Base-by-base conservation (phyloP, 1,140 invertebrate species). In the Brachionus asplanchnoidis region DNA sequence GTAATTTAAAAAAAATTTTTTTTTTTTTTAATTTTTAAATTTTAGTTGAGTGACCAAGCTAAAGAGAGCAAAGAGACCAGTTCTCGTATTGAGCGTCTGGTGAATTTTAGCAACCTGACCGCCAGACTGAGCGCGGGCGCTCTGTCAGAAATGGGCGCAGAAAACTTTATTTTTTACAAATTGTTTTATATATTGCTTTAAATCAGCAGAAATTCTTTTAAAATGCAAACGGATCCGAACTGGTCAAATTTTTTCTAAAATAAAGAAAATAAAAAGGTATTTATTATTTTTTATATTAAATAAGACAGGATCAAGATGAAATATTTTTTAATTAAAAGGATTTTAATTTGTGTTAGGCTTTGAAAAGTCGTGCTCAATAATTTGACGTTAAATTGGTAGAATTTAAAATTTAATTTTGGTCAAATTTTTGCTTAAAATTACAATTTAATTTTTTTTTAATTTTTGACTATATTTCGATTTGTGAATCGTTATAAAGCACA, bases 221-320 rank as follows among this genome's bases (percentile, higher is more conserved):
- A 95, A 87, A 99, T 99, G 97, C 97, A 99, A 91, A 99, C 97
- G 3, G 97, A 99, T 92, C 97, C 97, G 0, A 99, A 99, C 90
- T 99, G 97, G 97, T 95, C 97, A 0, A 99, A 99, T 88, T 99
- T n/a, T 89, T 94, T 99, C 83, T 98, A 97, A 87, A 95, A 97
- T 88, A 90, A 92, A 46, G 40, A 23, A 36, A 40, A n/a, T n/a
- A 84, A 73, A 73, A 73, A 73, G 68, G 68, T 73, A 73, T 36
- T n/a, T 70, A 5, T 53, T 56, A 17, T 40, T n/a, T n/a, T n/a
- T n/a, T n/a, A n/a, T n/a, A n/a, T n/a, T n/a, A n/a, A n/a, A n/a
- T n/a, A n/a, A n/a, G n/a, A n/a, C n/a, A n/a, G n/a, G n/a, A n/a
- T n/a, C n/a, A n/a, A n/a, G n/a, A n/a, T n/a, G n/a, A n/a, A n/a